Base-by-base conservation (phyloP, 2,113 vertebrate species). In the Seriola aureovittata region DNA sequence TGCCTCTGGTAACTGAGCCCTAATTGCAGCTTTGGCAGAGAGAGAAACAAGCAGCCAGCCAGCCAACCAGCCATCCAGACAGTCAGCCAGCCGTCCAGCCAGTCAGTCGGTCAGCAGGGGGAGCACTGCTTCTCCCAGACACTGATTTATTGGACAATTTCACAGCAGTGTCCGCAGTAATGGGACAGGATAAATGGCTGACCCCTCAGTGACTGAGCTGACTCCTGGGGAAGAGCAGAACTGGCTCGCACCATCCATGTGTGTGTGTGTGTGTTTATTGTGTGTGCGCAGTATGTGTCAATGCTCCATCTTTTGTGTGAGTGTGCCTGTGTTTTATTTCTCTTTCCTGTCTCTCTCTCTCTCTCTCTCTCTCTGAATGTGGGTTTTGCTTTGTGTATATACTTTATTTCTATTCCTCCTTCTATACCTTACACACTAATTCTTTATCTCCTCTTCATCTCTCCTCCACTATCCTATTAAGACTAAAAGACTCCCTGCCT, bases 131-230 rank as follows among this genome's bases (percentile, higher is more conserved):
- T 75, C 90, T 68, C 90, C 16, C 36, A 89, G 93, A 94, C 94
- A 94, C 92, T 95, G 95, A 95, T 95, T 92, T 95, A 96, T 95
- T 95, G 95, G 93, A 94, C 94, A 93, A 95, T 95, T 96, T 95
- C 93, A 88, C 91, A 92, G 94, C 91, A 89, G 91, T 94, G 95
- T 95, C 93, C 79, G 72, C 83, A 71, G 92, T 96, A 95, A 95
- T 95, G 93, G 95, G 92, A 93, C 92, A 93, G 93, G 88, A 95
- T 95, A 93, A 95, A 95, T 94, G 94, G 92, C 91, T 92, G 93
- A 94, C 93, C 94, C 90, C 88, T 91, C 85, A 83, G 83, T 90
- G 90, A 93, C 91, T 86, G 91, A 93, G 84, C 89, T 81, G 86
- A 90, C 91, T 91, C 88, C 90, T 82, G 79, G 70, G 81, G 81